These are phyloP conservation scores for Elymnias hypermnestra DNA, from an alignment of 1,140 invertebrate species.

Conservation along the genomic window DNA sequence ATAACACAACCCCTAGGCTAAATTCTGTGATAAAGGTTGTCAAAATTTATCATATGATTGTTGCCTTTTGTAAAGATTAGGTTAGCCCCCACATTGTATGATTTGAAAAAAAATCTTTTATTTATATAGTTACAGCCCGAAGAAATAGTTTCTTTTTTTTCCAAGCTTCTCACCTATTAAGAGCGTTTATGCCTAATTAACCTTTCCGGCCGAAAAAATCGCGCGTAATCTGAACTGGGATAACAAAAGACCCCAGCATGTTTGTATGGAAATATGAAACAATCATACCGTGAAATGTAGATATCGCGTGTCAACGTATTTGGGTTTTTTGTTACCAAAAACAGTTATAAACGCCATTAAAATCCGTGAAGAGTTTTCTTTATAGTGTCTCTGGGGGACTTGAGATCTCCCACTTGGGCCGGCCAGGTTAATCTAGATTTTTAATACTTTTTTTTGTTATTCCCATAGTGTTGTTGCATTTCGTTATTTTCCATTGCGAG, in stretches of 20 bases:
- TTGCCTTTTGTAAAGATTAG: conserved; percentile 10
- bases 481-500: conserved; percentile 39
- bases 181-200: conserved; percentile 56
- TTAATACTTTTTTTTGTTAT: conserved; percentile 38
- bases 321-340: too few species aligned
- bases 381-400: too few species aligned
- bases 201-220: too few species aligned
- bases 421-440: conserved; percentile 40
- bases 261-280: too few species aligned
- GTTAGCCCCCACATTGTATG: conserved; percentile 23
- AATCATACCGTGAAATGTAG: too few species aligned
- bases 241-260: too few species aligned
- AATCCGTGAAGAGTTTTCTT: too few species aligned
- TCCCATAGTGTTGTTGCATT: conserved; percentile 42
- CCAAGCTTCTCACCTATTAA: conserved; percentile 51
- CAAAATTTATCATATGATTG: conserved; percentile 17
- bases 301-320: too few species aligned
- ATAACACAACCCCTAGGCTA: conserved; percentile 32
- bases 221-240: too few species aligned
- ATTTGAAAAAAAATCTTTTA: conserved; percentile 19
- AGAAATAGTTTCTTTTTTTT: conserved; percentile 58
- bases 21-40: conserved; percentile 44
- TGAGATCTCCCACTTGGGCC: too few species aligned
- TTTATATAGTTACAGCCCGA: conserved; percentile 23
- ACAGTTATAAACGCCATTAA: too few species aligned